These are phyloP conservation scores for Pristis pectinata DNA, from an alignment of 2,797 vertebrate species.

Conservation along the genomic window DNA sequence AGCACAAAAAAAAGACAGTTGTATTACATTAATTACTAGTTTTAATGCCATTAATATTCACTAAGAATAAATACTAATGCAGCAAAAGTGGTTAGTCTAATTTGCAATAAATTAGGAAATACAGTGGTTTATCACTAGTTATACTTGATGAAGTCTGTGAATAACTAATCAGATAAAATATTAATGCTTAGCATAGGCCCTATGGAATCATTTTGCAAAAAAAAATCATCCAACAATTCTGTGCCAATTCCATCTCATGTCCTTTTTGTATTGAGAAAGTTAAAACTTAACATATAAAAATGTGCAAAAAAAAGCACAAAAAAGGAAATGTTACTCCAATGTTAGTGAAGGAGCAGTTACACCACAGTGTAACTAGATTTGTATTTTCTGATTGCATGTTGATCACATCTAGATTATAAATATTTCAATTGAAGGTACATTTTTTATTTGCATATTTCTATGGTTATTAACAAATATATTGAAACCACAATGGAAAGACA, in stretches of 20 bases:
- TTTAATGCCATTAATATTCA: constrained; percentile 33
- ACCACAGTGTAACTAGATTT: background rate
- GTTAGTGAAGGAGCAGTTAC: background rate
- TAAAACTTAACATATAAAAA: constrained; percentile 11
- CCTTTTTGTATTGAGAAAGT: background rate
- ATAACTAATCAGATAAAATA: constrained; percentile 25
- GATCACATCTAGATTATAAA: background rate
- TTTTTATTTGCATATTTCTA: constrained; percentile 8
- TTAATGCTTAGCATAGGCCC: background rate
- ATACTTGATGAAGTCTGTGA: constrained; percentile 8
- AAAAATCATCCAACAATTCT: background rate
- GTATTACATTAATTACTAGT: constrained; percentile 27
- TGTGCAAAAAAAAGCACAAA: constrained; percentile 1
- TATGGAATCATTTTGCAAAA: background rate
- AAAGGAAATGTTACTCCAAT: background rate
- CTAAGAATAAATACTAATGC: constrained; percentile 12
- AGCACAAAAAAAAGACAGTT: constrained; percentile 14
- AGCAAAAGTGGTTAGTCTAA: constrained; percentile 27
- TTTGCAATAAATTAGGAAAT: constrained; percentile 30
- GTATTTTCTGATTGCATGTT: background rate
- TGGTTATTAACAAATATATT: background rate
- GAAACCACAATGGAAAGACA: background rate
- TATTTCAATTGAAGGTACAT: background rate
- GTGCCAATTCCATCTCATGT: constrained; percentile 1
- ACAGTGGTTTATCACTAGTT: constrained; percentile 9